These are phyloP conservation scores for Noctua janthina DNA, from an alignment of 2,888 invertebrate species.

Conservation along the genomic window DNA sequence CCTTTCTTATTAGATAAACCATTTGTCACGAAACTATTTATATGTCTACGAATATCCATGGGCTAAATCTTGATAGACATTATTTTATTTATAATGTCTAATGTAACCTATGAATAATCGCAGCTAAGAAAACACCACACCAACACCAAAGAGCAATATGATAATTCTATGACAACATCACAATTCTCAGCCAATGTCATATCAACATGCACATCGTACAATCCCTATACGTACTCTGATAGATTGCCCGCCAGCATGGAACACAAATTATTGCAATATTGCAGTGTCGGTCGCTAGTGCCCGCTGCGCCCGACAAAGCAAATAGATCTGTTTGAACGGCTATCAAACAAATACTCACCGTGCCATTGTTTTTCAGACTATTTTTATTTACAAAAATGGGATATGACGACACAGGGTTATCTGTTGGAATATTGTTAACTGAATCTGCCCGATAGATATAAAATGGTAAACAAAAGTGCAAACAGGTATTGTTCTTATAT, in stretches of 20 bases:
- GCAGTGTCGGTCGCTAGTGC: slow-evolving; percentile 49
- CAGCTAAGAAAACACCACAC: slow-evolving; percentile 25
- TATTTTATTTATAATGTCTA: background rate
- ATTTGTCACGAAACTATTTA: background rate
- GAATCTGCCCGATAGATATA: background rate
- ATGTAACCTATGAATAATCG: slow-evolving; percentile 21
- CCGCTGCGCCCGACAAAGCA: slow-evolving; percentile 40
- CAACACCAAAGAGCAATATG: slow-evolving; percentile 4
- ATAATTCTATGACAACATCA: slow-evolving; percentile 29
- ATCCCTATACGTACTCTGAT: slow-evolving; percentile 7
- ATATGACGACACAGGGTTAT: background rate
- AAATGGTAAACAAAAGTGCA: background rate
- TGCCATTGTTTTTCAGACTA: slow-evolving; percentile 24
- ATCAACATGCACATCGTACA: slow-evolving; percentile 15
- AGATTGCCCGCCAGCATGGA: slow-evolving; percentile 33
- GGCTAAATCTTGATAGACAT: slow-evolving; percentile 11
- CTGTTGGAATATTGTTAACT: background rate
- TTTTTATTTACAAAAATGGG: slow-evolving; percentile 28
- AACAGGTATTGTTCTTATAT: background rate
- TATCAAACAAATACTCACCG: slow-evolving; percentile 38
- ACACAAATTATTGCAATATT: slow-evolving; percentile 76
- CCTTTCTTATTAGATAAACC: slow-evolving; percentile 2
- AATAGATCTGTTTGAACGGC: slow-evolving; percentile 48
- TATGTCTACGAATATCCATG: background rate
- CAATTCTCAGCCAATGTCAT: slow-evolving; percentile 10